These are phyloP conservation scores for Araneus ventricosus DNA, from an alignment of 1,140 invertebrate species.

Conservation along the genomic window DNA sequence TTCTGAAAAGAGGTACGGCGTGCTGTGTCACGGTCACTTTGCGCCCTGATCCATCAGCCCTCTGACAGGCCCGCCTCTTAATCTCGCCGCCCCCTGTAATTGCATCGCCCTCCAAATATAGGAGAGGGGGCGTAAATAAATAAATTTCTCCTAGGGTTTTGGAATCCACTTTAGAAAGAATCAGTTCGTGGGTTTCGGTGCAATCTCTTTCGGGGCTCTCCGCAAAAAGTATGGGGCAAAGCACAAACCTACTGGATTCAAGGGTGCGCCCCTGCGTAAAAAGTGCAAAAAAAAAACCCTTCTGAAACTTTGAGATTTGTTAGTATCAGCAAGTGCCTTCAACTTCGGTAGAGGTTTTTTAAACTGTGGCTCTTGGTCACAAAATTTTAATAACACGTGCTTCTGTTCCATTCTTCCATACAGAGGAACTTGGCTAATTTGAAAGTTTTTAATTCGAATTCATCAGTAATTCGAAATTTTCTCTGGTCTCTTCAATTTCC, in stretches of 20 bases:
- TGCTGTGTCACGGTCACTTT: slow-evolving; percentile 53
- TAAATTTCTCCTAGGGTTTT: slow-evolving; percentile 65
- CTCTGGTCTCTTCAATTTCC: too few relatives aligned
- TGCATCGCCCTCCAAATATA: slow-evolving; percentile 56
- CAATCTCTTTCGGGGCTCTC: slow-evolving; percentile 40
- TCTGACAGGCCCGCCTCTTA: slow-evolving; percentile 59
- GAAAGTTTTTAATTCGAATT: too few relatives aligned
- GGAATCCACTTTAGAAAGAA: slow-evolving; percentile 65
- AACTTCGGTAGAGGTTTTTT: too few relatives aligned
- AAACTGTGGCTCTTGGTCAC: too few relatives aligned
- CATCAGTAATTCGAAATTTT: too few relatives aligned
- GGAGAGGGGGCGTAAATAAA: slow-evolving; percentile 48
- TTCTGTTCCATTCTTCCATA: too few relatives aligned
- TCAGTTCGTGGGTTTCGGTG: slow-evolving; percentile 11
- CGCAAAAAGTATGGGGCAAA: background rate
- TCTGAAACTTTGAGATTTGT: too few relatives aligned
- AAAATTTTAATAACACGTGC: too few relatives aligned
- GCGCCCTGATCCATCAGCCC: slow-evolving; percentile 57
- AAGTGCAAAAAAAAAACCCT: background rate
- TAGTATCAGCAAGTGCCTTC: too few relatives aligned
- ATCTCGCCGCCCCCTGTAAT: slow-evolving; percentile 56
- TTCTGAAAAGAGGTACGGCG: background rate
- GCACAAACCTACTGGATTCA: slow-evolving; percentile 45
- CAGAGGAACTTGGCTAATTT: too few relatives aligned
- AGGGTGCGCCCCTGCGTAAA: background rate